Evolutionary conservation across 1,140 invertebrate species (phyloP), one percentile per base, ranked within the genome.

Genomic region (Brachionus asplanchnoidis): DNA sequence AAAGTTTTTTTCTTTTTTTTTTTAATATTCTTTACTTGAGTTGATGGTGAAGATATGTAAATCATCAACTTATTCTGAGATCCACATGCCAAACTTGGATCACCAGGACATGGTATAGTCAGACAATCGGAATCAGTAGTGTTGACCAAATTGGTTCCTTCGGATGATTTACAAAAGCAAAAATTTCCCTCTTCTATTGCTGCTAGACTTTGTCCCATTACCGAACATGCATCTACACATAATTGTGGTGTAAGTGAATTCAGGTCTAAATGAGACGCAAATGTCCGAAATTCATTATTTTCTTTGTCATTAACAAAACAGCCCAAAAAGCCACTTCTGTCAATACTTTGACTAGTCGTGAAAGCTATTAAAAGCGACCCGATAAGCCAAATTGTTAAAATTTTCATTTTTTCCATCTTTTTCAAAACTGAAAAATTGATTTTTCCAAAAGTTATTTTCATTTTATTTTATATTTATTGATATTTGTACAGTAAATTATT

Each of bases 111-210:
- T 28, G 56, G 3, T 14, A 60, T 5, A 36, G 23, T 1, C 42
- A 9, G 3, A 12, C 77, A 80, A 50, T 65, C 32, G 7, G 77
- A 60, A 20, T 60, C 26, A 26, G 44, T 20, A 9, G 26, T 50
- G 28, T 28, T 80, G 7, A 80, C 46, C n/a, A 50, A 26, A 53
- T 80, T 80, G 3, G 40, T 40, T 14, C 11, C 50, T 14, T 3
- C 2, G 40, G 9, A 7, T 20, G 68, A 73, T 73, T 65, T 56
- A 14, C 77, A 80, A 36, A 80, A 80, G 44, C 77, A 80, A 9
- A 80, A 53, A 40, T 32, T 53, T n/a, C 77, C 77, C 20, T 80
- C 44, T 36, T 80, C 77, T 12, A 80, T 80, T 12, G 77, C 77
- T 20, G 77, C 77, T 26, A 80, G 77, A n/a, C 23, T 60, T 14